phyloP scores from a whole-genome alignment of 35 echinoderm and acorn worm genomes.

The Diadema setosum region DNA sequence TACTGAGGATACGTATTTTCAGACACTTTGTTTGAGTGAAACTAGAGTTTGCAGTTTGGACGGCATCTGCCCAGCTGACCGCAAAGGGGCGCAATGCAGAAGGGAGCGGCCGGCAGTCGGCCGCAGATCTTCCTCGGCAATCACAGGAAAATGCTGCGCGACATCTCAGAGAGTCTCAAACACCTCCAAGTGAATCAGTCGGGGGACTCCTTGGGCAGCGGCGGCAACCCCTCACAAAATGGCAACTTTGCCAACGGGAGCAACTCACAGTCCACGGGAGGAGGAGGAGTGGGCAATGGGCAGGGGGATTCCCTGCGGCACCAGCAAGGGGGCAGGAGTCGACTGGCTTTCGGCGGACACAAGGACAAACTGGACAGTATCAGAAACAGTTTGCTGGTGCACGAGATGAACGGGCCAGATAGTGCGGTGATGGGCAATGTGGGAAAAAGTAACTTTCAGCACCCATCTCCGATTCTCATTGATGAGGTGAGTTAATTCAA shows the following conservation, averaged over 20 bases:
- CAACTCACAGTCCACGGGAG: neutral
- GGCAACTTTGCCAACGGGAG: neutral
- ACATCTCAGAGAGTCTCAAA: constrained; percentile 62
- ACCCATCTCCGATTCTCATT: neutral
- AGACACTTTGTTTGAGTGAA: too few relatives aligned
- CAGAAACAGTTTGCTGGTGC: neutral
- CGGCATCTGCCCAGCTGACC: too few relatives aligned
- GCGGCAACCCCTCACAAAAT: neutral
- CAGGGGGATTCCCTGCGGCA: neutral
- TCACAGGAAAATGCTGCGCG: constrained; percentile 58
- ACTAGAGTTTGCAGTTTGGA: too few relatives aligned
- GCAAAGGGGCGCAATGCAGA: constrained; percentile 49
- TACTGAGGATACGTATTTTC: too few relatives aligned
- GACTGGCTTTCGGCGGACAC: constrained; percentile 3
- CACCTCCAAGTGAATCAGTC: constrained; percentile 47
- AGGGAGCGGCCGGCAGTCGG: constrained; percentile 28
- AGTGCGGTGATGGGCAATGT: neutral
- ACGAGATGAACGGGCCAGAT: neutral
- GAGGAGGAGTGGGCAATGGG: neutral
- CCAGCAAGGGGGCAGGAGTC: neutral
- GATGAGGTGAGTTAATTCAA: neutral
- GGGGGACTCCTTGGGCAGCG: neutral
- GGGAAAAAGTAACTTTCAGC: neutral
- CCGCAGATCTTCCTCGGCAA: constrained; percentile 42
- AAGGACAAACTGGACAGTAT: constrained; percentile 38